Base-by-base conservation (phyloP, 1,140 invertebrate genomes). In the Spodoptera litura region DNA sequence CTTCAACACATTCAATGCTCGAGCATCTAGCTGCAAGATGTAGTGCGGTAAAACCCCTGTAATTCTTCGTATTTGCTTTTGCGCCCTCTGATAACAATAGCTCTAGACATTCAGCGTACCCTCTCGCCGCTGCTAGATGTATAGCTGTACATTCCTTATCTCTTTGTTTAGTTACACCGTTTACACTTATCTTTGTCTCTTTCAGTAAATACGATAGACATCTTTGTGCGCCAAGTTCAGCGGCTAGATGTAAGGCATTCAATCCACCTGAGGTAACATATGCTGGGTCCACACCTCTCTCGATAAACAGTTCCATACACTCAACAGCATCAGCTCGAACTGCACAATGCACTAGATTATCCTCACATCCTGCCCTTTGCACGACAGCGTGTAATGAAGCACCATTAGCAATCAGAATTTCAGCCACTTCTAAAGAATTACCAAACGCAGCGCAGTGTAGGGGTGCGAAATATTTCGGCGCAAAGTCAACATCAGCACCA, bases 101-200 rank as follows among this genome's bases (percentile, higher is more conserved):
- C 52, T 95, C 93, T 3, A 96, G 95, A 20, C 96, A 96, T 68
- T 95, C 95, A 9, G 95, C 87, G 5, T 95, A 96, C 15, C 96
- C 96, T 86, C 96, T 96, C 31, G 96, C 95, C 6, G 96, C 96
- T 15, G 96, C 96, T 80, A 97, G 92, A 85, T 97, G 97, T 53
- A 97, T 90, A 0, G 96, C 95, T 8, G 96, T 96, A 9, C 95
- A 95, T 83, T 83, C 96, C 94, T 96, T 97, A 85, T 94, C 89
- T 86, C 83, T 92, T 87, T 93, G 91, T 81, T 93, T 94, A 25
- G 90, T 94, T 5, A 86, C 82, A 56, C 90, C 91, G 56, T 94
- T 93, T 80, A 83, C 83, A 80, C 80, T 95, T 78, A 92, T 94
- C 88, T 83, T 95, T 13, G 95, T 95, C 76, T 95, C 91, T 85